Percentiles rank a stretch among this genome's conserved stretches.
Evolutionary conservation across 2,888 invertebrate genomes (phyloP).

Genomic region (Serripes groenlandicus): DNA sequence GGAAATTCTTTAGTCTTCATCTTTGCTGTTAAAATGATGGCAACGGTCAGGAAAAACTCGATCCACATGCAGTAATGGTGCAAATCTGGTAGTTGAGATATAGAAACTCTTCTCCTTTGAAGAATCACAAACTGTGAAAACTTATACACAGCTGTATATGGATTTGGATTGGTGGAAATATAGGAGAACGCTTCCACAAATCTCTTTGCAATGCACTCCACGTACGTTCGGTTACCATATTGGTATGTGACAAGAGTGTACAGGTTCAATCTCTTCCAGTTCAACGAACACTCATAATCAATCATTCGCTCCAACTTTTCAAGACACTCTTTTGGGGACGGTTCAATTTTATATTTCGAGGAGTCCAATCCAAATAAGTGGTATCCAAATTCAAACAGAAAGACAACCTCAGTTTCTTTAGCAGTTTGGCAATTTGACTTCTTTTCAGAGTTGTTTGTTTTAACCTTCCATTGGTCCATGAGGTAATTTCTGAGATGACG

Average conservation of each 20-base stretch:
- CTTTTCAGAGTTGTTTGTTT: background rate
- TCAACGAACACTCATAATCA: conserved; percentile 11
- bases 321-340: conserved; percentile 30
- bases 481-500: conserved; percentile 32
- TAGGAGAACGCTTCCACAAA: conserved; percentile 65
- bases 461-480: conserved; percentile 26
- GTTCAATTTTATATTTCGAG: conserved; percentile 13
- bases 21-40: conserved; percentile 68
- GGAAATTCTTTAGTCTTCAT: conserved; percentile 36
- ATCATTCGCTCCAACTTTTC: conserved; percentile 36
- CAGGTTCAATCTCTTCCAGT: background rate
- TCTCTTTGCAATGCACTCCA: conserved; percentile 61
- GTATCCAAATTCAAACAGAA: conserved; percentile 49
- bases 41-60: conserved; percentile 70
- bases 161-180: conserved; percentile 55
- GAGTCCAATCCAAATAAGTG: conserved; percentile 46
- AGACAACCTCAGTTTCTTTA: conserved; percentile 36
- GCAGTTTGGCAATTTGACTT: conserved; percentile 31
- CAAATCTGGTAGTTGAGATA: conserved; percentile 66
- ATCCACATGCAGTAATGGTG: conserved; percentile 73
- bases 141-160: conserved; percentile 69
- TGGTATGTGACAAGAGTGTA: background rate
- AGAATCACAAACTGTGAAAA: conserved; percentile 73
- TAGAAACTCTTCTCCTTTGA: conserved; percentile 32
- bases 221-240: background rate